Base-by-base conservation (phyloP, 2,113 vertebrate species). In the Cyanistes caeruleus region DNA sequence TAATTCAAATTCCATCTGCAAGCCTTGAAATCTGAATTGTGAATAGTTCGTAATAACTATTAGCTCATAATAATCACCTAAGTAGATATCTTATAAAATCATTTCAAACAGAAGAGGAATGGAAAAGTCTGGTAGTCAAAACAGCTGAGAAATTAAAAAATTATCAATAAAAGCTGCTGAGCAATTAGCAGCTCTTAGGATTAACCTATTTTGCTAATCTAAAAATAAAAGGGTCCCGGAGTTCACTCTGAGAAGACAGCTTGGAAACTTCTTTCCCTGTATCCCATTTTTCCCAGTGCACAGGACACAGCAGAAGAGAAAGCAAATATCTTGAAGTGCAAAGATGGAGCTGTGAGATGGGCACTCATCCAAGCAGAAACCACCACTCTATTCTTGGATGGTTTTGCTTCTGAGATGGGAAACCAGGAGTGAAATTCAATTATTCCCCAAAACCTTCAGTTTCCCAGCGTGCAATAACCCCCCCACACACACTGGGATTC, bases 381-480 rank as follows among this genome's bases (percentile, higher is more conserved):
- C 59, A 16, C 43, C 56, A 4, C 77, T 8, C 9, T 2, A 2
- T 27, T 49, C 74, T 23, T 9, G 55, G 35, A 33, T 59, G 53
- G 8, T 3, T 78, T 37, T 52, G 35, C 19, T 60, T 51, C 81
- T 6, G 17, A 51, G 37, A 33, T 5, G 33, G 41, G 55, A 89
- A 80, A 55, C 39, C 72, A 27, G 11, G 9, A 74, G 28, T 18
- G 13, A 68, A 92, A 92, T 48, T 37, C 33, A 72, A n/a, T 68
- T 82, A 58, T 46, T 68, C 52, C n/a, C 46, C 65, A 63, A 55
- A 62, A 11, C 21, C 23, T 82, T 10, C 27, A 0, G 3, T 27
- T 78, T 41, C 31, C 56, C 64, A n/a, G 56, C 0, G 0, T 65
- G 31, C 46, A 53, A 3, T 2, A 31, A 39, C 8, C 4, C 11